phyloP scores from a whole-genome alignment of 2,113 vertebrate genomes.

The Nyctereutes procyonoides region DNA sequence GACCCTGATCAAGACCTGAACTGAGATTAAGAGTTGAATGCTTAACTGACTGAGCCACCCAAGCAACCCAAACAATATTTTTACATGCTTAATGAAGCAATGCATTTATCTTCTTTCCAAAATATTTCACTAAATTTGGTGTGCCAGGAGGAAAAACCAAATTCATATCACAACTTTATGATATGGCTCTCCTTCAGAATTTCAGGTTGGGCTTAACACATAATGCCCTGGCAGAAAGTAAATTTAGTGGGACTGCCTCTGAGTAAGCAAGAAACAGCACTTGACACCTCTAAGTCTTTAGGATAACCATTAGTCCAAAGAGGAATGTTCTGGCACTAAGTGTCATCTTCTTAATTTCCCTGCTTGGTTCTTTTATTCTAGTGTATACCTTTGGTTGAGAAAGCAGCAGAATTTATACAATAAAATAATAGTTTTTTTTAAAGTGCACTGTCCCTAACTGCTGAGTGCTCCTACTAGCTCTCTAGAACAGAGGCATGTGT shows the following conservation, averaged over 20 bases:
- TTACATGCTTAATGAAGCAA: neutral
- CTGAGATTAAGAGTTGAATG: neutral
- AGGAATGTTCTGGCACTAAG: neutral
- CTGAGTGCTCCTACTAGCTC: neutral
- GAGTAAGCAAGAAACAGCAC: neutral
- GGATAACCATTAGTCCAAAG: neutral
- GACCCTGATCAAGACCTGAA: neutral
- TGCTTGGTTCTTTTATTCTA: neutral
- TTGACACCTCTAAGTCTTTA: neutral
- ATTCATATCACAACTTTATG: neutral
- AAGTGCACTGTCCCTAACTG: neutral
- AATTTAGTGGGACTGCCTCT: neutral
- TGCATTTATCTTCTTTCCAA: neutral
- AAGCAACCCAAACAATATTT: neutral
- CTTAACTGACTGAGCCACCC: neutral
- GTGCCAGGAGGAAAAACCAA: neutral
- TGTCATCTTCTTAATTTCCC: neutral
- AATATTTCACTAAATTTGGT: neutral
- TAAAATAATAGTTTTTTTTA: neutral
- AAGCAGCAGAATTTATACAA: neutral
- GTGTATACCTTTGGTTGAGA: neutral
- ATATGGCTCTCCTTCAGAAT: neutral
- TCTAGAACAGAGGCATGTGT: neutral
- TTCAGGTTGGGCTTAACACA: neutral
- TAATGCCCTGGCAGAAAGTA: neutral